phyloP scores from a whole-genome alignment of 35 echinoderm and acorn worm genomes.

The Apostichopus japonicus region DNA sequence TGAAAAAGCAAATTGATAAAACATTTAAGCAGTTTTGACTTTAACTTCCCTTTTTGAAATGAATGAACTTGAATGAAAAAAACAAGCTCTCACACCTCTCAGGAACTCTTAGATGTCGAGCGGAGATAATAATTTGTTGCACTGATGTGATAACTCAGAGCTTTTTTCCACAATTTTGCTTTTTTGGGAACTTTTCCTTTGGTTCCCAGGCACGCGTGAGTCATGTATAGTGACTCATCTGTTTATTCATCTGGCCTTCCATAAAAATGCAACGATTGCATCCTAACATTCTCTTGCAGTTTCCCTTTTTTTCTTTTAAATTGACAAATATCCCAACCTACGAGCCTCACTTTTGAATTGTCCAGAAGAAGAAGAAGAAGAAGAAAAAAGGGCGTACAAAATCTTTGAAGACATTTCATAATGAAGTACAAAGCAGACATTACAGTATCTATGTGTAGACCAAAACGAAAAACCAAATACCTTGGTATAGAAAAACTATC shows the following conservation, averaged over 20 bases:
- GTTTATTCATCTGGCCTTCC: background rate
- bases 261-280: background rate
- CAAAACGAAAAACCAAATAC: background rate
- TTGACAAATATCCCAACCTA: background rate
- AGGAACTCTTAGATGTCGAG: too few species aligned
- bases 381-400: background rate
- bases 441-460: background rate
- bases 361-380: background rate
- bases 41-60: too few species aligned
- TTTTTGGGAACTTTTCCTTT: too few species aligned
- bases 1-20: too few species aligned
- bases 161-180: too few species aligned
- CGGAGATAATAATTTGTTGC: too few species aligned
- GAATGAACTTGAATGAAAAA: too few species aligned
- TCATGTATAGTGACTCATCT: background rate
- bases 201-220: background rate
- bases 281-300: background rate
- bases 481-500: background rate
- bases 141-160: too few species aligned
- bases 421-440: background rate
- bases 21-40: too few species aligned
- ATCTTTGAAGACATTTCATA: conserved; percentile 7
- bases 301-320: background rate
- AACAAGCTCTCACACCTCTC: too few species aligned
- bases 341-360: background rate